Base-by-base conservation (phyloP, 2,113 vertebrate genomes). In the Pao palembangensis region DNA sequence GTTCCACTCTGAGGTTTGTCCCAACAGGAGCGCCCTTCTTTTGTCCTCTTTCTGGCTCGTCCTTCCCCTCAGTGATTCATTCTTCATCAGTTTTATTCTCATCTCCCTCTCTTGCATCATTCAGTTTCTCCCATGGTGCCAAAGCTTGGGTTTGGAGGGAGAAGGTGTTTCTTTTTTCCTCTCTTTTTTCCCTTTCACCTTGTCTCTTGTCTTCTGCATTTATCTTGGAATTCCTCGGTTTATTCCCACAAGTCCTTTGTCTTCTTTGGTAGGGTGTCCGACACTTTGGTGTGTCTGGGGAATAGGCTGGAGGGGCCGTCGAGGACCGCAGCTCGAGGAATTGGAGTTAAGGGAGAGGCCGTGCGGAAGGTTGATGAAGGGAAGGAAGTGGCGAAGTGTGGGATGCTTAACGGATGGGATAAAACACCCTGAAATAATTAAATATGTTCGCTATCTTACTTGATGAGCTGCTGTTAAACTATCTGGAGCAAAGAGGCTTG, bases 201-300 rank as follows among this genome's bases (percentile, higher is more conserved):
- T 28, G 25, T 28, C 25, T 28, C 25, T 7, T 1, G 5, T 59
- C 64, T 55, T 73, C 73, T 52, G 49, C 71, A 64, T 52, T 62
- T 48, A 69, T 75, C 63, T 51, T 50, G 51, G 72, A 63, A 73
- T 75, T 66, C 64, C 61, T 85, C 62, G 2, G 71, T 80, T 71
- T 76, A 76, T 86, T 81, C 79, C 82, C 78, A 86, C 78, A 77
- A 81, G 85, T 88, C 81, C 82, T 83, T 87, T 78, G 69, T 87
- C 87, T 87, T 92, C 91, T 92, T 92, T 92, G 91, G 91, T 92
- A 88, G 80, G 78, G 81, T 87, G 88, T 89, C 87, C 61, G 90
- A 92, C 90, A 92, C 90, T 84, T 91, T 88, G 84, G 84, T 79
- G 90, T 89, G 89, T 85, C 86, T 70, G 74, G 73, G 75, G 81